Percentiles rank a stretch among this genome's conserved stretches.
Evolutionary conservation across 2,113 vertebrate species (phyloP).

Genomic region (Platichthys stellatus): DNA sequence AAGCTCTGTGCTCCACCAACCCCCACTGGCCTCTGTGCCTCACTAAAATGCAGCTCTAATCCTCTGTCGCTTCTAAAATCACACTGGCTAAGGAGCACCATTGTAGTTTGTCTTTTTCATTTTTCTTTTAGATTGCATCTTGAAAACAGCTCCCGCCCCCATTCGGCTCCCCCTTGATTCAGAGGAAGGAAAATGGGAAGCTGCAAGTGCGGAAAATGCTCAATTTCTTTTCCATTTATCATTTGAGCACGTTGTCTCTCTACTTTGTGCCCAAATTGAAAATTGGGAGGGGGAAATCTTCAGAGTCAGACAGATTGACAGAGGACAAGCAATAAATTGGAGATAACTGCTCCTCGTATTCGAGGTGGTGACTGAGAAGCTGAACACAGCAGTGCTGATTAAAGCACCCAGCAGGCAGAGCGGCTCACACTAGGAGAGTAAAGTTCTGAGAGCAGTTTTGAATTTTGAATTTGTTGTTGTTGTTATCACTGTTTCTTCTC

Average conservation of each 20-base stretch:
- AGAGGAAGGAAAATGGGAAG: constrained; percentile 54
- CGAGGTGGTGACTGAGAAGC: constrained; percentile 71
- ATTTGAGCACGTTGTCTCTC: constrained; percentile 62
- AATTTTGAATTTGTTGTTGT: constrained; percentile 57
- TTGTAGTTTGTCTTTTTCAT: constrained; percentile 70
- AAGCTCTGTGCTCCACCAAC: constrained; percentile 25
- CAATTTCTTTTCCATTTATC: constrained; percentile 57
- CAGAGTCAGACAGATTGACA: constrained; percentile 66
- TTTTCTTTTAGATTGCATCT: constrained; percentile 74
- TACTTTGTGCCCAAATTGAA: constrained; percentile 60
- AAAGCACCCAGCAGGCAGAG: constrained; percentile 70
- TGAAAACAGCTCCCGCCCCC: constrained; percentile 58
- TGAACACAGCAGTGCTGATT: constrained; percentile 75
- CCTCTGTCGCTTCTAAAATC: constrained; percentile 55
- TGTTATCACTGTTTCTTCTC: constrained; percentile 29
- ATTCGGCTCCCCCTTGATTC: constrained; percentile 55
- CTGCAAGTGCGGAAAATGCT: constrained; percentile 56
- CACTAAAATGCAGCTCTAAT: constrained; percentile 61
- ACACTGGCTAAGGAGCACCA: constrained; percentile 45
- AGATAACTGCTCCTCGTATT: constrained; percentile 77
- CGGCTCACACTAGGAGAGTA: constrained; percentile 46
- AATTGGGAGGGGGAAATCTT: constrained; percentile 64
- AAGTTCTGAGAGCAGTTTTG: constrained; percentile 55
- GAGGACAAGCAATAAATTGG: constrained; percentile 76
- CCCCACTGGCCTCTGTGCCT: constrained; percentile 57